Evolutionary conservation across 92 coral and sea anemone species (phyloP).

Genomic region (Phenganax subtilis): DNA sequence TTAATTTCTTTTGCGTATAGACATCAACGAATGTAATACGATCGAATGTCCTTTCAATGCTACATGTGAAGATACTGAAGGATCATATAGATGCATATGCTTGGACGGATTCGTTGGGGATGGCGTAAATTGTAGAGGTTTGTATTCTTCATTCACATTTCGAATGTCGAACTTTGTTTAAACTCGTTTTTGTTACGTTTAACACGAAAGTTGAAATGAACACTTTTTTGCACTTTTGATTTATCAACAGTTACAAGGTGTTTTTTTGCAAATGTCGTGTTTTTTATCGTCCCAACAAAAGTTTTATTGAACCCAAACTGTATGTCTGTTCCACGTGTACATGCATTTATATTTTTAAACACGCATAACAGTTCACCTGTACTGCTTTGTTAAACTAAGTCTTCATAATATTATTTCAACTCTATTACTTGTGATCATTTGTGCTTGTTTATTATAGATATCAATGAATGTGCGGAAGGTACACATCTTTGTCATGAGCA

Average conservation of each 20-base stretch:
- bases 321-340: too few relatives aligned
- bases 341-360: too few relatives aligned
- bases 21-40: slow-evolving; percentile 24
- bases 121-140: slow-evolving; percentile 20
- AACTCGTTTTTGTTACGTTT: background rate
- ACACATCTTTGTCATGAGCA: slow-evolving; percentile 7
- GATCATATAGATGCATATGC: slow-evolving; percentile 30
- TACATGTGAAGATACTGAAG: slow-evolving; percentile 16
- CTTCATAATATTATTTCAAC: background rate
- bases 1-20: slow-evolving; percentile 3
- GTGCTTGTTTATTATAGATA: slow-evolving; percentile 3
- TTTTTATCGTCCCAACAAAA: too few relatives aligned
- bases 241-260: background rate
- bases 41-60: slow-evolving; percentile 31
- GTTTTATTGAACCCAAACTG: too few relatives aligned
- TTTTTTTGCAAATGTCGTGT: too few relatives aligned
- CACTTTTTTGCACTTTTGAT: background rate
- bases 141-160: background rate
- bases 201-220: too few relatives aligned
- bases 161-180: background rate
- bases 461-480: background rate
- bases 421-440: background rate
- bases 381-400: background rate
- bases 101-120: slow-evolving; percentile 12
- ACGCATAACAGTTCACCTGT: too few relatives aligned